These are phyloP conservation scores for Ephialtes manifestator DNA, from an alignment of 2,888 invertebrate genomes.

Conservation along the genomic window DNA sequence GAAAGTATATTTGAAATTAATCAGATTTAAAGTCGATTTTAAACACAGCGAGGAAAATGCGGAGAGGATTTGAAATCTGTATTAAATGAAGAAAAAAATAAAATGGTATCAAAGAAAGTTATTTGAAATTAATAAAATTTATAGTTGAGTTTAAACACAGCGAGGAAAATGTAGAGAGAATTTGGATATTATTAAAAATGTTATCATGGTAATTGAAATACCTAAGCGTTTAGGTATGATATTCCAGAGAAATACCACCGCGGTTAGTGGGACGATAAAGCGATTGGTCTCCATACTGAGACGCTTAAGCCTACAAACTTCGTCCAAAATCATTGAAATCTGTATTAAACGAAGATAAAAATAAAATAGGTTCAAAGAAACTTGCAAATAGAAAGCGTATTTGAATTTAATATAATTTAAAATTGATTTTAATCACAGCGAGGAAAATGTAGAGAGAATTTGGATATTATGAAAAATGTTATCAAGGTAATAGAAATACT, in stretches of 20 bases:
- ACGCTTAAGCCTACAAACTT: too few relatives aligned
- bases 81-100: too few relatives aligned
- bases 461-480: not conserved
- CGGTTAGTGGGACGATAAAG: slow-evolving; percentile 68
- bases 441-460: not conserved
- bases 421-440: too few relatives aligned
- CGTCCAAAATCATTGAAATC: too few relatives aligned
- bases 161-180: not conserved
- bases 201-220: slow-evolving; percentile 10
- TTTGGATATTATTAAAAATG: not conserved
- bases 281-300: slow-evolving; percentile 66
- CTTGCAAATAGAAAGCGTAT: too few relatives aligned
- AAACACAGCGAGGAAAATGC: not conserved
- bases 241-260: slow-evolving; percentile 61
- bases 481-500: slow-evolving; percentile 1
- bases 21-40: not conserved
- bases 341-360: too few relatives aligned
- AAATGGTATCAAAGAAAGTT: too few relatives aligned
- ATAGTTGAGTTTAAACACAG: not conserved
- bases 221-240: slow-evolving; percentile 10
- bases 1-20: not conserved
- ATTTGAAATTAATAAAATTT: not conserved
- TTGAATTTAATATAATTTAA: too few relatives aligned
- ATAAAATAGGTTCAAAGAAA: not conserved
- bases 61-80: not conserved